These are phyloP conservation scores for Tortricodes alternella DNA, from an alignment of 2,888 invertebrate species.

Conservation along the genomic window DNA sequence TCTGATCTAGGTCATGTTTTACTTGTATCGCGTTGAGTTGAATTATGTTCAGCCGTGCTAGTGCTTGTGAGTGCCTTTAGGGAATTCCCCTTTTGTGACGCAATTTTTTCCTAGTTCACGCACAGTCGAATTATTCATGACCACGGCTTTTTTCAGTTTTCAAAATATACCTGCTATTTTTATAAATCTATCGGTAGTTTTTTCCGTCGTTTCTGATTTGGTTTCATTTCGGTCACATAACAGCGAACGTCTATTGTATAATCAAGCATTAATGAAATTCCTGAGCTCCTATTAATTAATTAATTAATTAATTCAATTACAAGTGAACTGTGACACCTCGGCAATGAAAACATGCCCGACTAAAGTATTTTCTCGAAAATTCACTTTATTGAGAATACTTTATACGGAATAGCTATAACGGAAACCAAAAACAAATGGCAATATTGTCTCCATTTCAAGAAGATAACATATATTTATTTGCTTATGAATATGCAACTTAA, in stretches of 20 bases:
- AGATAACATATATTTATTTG: too few relatives aligned
- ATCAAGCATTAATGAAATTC: background rate
- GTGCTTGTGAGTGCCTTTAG: conserved; percentile 13
- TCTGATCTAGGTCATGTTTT: conserved; percentile 20
- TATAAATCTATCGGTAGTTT: too few relatives aligned
- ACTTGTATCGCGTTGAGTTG: conserved; percentile 20
- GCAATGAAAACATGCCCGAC: too few relatives aligned
- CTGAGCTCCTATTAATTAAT: background rate
- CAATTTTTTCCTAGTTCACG: conserved; percentile 15
- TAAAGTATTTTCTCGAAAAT: too few relatives aligned
- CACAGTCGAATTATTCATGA: conserved; percentile 15
- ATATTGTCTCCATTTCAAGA: too few relatives aligned
- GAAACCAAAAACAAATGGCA: too few relatives aligned
- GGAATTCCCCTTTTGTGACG: conserved; percentile 17
- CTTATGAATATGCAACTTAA: too few relatives aligned
- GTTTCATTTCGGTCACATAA: too few relatives aligned
- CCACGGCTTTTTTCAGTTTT: background rate
- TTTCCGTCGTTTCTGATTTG: too few relatives aligned
- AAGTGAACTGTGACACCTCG: too few relatives aligned
- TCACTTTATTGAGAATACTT: background rate
- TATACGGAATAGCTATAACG: too few relatives aligned
- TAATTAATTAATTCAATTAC: background rate
- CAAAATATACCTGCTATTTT: background rate
- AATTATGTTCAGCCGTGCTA: conserved; percentile 19
- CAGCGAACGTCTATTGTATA: background rate